These are phyloP conservation scores for Triplophysa siluroides DNA, from an alignment of 2,113 vertebrate genomes.

Conservation along the genomic window DNA sequence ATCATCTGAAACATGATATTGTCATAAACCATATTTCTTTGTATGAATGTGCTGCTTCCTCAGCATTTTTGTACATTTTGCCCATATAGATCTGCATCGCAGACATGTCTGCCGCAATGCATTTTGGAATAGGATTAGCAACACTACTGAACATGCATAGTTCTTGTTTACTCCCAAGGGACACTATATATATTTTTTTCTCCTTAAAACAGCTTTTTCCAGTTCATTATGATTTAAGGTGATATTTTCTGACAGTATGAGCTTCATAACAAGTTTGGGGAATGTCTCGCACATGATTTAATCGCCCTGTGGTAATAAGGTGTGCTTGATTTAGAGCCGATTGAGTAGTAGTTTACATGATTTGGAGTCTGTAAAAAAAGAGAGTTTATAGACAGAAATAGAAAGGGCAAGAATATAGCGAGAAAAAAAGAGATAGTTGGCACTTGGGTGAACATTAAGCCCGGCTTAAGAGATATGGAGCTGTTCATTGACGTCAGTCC, in stretches of 20 bases:
- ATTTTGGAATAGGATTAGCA: not conserved
- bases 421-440: conserved; percentile 17
- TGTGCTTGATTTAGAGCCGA: conserved; percentile 13
- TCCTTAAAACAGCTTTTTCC: not conserved
- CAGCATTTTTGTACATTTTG: not conserved
- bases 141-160: not conserved
- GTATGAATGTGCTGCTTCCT: not conserved
- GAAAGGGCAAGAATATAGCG: not conserved
- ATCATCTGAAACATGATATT: not conserved
- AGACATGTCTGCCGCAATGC: not conserved
- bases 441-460: conserved; percentile 29
- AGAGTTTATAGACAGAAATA: not conserved
- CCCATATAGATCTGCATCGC: not conserved
- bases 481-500: conserved; percentile 23
- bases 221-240: conserved; percentile 23
- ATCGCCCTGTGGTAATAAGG: conserved; percentile 8
- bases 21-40: not conserved
- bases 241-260: not conserved
- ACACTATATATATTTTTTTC: not conserved
- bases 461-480: not conserved
- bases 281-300: conserved; percentile 7
- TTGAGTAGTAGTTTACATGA: not conserved
- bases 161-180: conserved; percentile 17
- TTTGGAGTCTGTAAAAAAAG: conserved; percentile 5
- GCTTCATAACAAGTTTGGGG: not conserved